These are phyloP conservation scores for Scophthalmus maximus DNA, from an alignment of 2,113 vertebrate genomes.

Conservation along the genomic window DNA sequence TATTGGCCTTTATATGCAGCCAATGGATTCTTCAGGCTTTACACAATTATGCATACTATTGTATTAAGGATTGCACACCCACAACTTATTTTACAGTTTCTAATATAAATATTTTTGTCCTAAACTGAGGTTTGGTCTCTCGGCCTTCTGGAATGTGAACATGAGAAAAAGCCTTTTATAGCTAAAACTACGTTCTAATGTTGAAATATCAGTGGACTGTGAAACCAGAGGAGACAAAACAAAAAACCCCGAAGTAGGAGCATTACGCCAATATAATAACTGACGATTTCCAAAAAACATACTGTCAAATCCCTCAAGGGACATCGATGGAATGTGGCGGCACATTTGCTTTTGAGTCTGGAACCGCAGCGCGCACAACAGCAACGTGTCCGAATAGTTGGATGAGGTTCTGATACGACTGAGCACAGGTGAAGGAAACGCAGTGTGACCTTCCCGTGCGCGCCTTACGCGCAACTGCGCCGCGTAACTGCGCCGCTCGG, in stretches of 20 bases:
- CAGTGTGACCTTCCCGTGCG: constrained; percentile 8
- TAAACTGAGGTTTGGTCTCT: too few species aligned
- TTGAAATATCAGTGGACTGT: constrained; percentile 11
- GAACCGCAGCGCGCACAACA: constrained; percentile 28
- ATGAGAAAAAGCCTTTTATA: background rate
- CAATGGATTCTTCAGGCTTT: too few species aligned
- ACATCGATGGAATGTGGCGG: background rate
- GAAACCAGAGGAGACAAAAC: constrained; percentile 46
- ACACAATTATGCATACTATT: too few species aligned
- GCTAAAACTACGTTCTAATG: background rate
- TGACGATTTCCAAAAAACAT: constrained; percentile 12
- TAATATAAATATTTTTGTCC: background rate
- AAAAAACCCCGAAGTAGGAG: constrained; percentile 27
- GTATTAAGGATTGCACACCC: too few species aligned
- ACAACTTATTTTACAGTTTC: too few species aligned
- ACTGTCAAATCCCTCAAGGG: constrained; percentile 8
- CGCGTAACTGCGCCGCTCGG: constrained; percentile 19
- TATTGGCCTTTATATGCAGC: too few species aligned
- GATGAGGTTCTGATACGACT: too few species aligned
- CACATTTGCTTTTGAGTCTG: constrained; percentile 7
- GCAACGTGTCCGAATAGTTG: constrained; percentile 15
- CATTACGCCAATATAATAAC: constrained; percentile 32
- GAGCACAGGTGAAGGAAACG: constrained; percentile 11
- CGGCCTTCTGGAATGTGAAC: too few species aligned
- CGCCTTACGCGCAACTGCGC: constrained; percentile 16